A percentile compares a stretch with the other conserved stretches of the same genome.
These are phyloP conservation scores for Melanotaenia maccullochi DNA, from an alignment of 2,797 vertebrate species.

Conservation along the genomic window DNA sequence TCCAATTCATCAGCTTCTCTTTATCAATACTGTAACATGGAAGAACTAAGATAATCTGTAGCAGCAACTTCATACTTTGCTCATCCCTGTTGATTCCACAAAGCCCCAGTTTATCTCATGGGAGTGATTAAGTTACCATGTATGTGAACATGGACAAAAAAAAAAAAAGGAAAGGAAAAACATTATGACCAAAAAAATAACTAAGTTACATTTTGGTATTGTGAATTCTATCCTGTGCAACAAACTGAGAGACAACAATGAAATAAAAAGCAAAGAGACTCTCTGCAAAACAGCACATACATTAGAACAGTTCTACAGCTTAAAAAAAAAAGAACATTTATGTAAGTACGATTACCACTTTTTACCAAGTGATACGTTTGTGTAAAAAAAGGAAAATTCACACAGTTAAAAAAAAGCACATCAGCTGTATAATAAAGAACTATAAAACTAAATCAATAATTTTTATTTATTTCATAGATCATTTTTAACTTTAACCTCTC, in stretches of 20 bases:
- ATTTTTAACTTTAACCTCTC: constrained; percentile 86
- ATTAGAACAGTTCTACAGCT: constrained; percentile 91
- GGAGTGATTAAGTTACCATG: constrained; percentile 83
- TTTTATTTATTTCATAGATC: constrained; percentile 82
- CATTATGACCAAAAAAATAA: constrained; percentile 62
- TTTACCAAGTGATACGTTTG: constrained; percentile 87
- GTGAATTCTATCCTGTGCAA: constrained; percentile 84
- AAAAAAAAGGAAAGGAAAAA: constrained; percentile 60
- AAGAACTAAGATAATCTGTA: constrained; percentile 91
- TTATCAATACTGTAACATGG: constrained; percentile 79
- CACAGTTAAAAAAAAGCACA: constrained; percentile 97
- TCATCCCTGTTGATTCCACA: constrained; percentile 99
- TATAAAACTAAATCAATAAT: constrained; percentile 98
- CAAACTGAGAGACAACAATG: constrained; percentile 49
- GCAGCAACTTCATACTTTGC: constrained; percentile 99
- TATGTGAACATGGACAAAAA: constrained; percentile 74
- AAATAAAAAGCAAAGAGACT: constrained; percentile 73
- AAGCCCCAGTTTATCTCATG: constrained; percentile 85
- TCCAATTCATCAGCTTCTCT: constrained; percentile 73
- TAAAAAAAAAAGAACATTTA: constrained; percentile 86
- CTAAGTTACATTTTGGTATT: constrained; percentile 70
- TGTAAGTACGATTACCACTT: constrained; percentile 86
- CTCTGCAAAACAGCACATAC: constrained; percentile 87
- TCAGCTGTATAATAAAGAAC: constrained; percentile 98
- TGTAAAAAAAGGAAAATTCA: constrained; percentile 91